phyloP scores from a whole-genome alignment of 2,888 invertebrate species.

The Arctia plantaginis region DNA sequence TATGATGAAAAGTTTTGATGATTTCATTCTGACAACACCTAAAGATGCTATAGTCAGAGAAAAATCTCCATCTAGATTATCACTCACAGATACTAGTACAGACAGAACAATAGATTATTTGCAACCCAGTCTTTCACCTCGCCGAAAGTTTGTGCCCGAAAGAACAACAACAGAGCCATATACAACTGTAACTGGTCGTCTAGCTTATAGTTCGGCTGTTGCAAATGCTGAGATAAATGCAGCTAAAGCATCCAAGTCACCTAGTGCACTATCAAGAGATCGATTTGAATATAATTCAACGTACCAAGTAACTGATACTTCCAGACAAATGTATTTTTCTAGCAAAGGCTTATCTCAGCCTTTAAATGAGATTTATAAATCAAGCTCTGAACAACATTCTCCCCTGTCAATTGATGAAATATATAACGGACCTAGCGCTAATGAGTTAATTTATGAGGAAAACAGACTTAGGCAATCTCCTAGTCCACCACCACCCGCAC shows the following conservation, averaged over 20 bases:
- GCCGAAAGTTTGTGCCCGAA: constrained; percentile 86
- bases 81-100: constrained; percentile 87
- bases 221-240: constrained; percentile 88
- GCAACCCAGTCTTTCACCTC: constrained; percentile 85
- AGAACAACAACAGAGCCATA: constrained; percentile 87
- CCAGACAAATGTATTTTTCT: constrained; percentile 75
- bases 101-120: constrained; percentile 89
- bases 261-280: constrained; percentile 85
- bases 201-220: constrained; percentile 89
- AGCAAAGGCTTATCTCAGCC: constrained; percentile 73
- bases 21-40: constrained; percentile 84
- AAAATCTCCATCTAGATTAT: constrained; percentile 88
- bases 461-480: constrained; percentile 85
- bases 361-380: constrained; percentile 84
- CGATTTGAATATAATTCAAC: constrained; percentile 86
- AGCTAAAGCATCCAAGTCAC: constrained; percentile 83
- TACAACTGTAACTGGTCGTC: constrained; percentile 88
- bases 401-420: constrained; percentile 89
- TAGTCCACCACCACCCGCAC: constrained; percentile 94
- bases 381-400: constrained; percentile 85
- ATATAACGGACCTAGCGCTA: constrained; percentile 85
- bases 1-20: constrained; percentile 88
- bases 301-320: constrained; percentile 78
- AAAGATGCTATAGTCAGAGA: constrained; percentile 82
- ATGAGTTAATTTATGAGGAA: constrained; percentile 82